Percentiles rank a stretch among this genome's conserved stretches.
phyloP scores from a whole-genome alignment of 2,888 invertebrate genomes.

The Drosophila macrospina region DNA sequence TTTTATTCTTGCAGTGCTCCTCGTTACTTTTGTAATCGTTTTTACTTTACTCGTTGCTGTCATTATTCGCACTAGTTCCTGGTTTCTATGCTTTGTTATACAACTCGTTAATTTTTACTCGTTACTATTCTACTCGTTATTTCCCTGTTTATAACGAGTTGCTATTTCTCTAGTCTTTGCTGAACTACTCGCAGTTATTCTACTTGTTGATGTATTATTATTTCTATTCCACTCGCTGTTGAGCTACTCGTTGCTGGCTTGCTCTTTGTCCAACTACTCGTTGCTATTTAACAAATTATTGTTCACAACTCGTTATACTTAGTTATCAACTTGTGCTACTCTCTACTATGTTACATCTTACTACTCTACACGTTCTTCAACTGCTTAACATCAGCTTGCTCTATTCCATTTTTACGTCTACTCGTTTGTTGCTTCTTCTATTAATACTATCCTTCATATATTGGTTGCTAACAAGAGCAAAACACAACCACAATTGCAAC shows the following conservation, averaged over 20 bases:
- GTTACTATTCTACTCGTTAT: too few relatives aligned
- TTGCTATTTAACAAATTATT: neutral
- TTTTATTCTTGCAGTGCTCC: neutral
- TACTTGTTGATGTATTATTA: too few relatives aligned
- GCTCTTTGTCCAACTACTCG: neutral
- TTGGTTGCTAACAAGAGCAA: slow-evolving; percentile 5
- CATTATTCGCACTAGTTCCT: too few relatives aligned
- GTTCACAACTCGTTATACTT: neutral
- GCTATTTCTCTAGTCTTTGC: too few relatives aligned
- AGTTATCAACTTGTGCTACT: too few relatives aligned
- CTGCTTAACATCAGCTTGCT: too few relatives aligned
- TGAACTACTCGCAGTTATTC: too few relatives aligned
- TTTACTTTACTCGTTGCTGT: neutral
- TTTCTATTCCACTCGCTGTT: neutral
- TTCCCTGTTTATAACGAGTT: too few relatives aligned
- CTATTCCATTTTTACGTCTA: neutral
- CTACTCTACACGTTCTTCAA: neutral
- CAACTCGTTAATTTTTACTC: too few relatives aligned
- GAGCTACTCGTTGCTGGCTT: neutral
- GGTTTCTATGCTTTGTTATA: too few relatives aligned
- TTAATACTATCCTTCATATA: neutral
- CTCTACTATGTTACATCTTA: too few relatives aligned
- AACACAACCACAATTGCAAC: slow-evolving; percentile 21
- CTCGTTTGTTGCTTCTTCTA: neutral
- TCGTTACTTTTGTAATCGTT: neutral